phyloP scores from a whole-genome alignment of 2,888 invertebrate genomes.

The Trachelus iudaicus region DNA sequence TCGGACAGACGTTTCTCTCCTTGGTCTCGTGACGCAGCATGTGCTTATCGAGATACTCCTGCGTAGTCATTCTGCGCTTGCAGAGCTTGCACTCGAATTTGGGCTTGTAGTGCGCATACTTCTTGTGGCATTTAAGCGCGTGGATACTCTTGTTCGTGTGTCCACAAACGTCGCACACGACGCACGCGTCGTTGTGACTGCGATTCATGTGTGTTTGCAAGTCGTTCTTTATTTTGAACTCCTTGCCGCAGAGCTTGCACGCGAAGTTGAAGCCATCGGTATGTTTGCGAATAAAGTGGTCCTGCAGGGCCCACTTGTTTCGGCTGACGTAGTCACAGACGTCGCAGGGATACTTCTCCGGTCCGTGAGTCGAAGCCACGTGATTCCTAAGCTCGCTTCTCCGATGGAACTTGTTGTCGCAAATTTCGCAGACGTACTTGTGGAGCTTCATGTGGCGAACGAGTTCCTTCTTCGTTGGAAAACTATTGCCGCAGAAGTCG shows the following conservation, averaged over 20 bases:
- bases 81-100: conserved; percentile 33
- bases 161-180: conserved; percentile 34
- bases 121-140: conserved; percentile 34
- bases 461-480: conserved; percentile 22
- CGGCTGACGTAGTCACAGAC: conserved; percentile 16
- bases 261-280: conserved; percentile 14
- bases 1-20: conserved; percentile 30
- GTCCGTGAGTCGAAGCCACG: conserved; percentile 32
- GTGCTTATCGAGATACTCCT: conserved; percentile 33
- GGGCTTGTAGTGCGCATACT: conserved; percentile 29
- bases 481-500: conserved; percentile 13
- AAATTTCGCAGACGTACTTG: conserved; percentile 32
- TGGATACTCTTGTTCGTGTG: conserved; percentile 30
- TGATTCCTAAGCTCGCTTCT: conserved; percentile 32
- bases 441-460: conserved; percentile 31
- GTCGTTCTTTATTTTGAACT: conserved; percentile 19
- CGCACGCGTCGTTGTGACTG: conserved; percentile 14
- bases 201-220: conserved; percentile 26
- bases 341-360: conserved; percentile 26
- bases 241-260: conserved; percentile 13
- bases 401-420: conserved; percentile 32
- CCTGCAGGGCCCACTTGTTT: conserved; percentile 2
- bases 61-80: conserved; percentile 29
- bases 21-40: conserved; percentile 23
- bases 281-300: conserved; percentile 20